Base-by-base conservation (phyloP, 2,113 vertebrate species). In the Morone chrysops region DNA sequence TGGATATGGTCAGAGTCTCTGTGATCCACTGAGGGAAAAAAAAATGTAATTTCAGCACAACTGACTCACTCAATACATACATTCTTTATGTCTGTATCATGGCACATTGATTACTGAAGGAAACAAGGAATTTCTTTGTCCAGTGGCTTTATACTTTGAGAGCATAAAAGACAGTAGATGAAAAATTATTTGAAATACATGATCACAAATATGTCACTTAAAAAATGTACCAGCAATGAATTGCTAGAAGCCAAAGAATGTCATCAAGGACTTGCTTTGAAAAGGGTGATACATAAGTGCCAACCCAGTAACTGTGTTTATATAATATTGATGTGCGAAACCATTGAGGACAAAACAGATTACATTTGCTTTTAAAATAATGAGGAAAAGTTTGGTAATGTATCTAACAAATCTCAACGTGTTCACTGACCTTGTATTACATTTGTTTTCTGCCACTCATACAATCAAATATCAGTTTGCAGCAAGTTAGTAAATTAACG, bases 1-100 rank as follows among this genome's bases (percentile, higher is more conserved):
- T 4, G 31, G 59, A 71, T 83, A 6, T 75, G 40, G 43, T 22
- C 22, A 51, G 40, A 63, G 45, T 43, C 51, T 80, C 14, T 74
- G 62, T 76, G 59, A 84, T 88, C 36, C 48, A 80, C 59, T 8
- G 5, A 66, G 22, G 40, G 5, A 20, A 31, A 71, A 31, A 25
- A 66, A 75, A 70, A 40, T 36, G 22, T 60, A 12, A 81, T 73
- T 61, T 82, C 70, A 82, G 84, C 80, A 77, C 8, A 76, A 81
- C 67, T 41, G 31, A 76, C 63, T 70, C 22, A 70, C 38, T 61
- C 40, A 54, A 43, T 76, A 70, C 18, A 66, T 61, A 61, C n/a
- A 72, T 60, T 74, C 12, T 75, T 81, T 22, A 81, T 66, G 51
- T 47, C 48, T 70, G 43, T 60, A 20, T 80, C 65, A 71, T 45